Base-by-base conservation (phyloP, 1,140 invertebrate species). In the Parasteatoda tepidariorum region DNA sequence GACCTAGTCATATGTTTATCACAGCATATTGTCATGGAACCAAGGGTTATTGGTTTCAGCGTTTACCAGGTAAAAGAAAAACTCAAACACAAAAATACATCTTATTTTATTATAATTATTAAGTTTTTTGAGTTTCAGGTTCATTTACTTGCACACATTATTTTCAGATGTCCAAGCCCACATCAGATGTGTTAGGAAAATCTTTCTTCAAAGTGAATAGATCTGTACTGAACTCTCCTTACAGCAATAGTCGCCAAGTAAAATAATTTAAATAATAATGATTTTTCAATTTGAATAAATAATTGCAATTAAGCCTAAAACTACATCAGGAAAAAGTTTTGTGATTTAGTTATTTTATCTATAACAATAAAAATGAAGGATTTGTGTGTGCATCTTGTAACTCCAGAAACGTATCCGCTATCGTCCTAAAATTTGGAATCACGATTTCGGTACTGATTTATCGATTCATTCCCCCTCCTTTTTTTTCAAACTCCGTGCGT, bases 11-110 rank as follows among this genome's bases (percentile, higher is more conserved):
- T 97, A 38, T 96, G 95, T 0, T 89, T 97, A 7, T 95, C 96
- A 89, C 96, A 97, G 87, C 95, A 97, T 88, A 95, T 94, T 34
- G 94, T 96, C 61, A 94, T 96, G 91, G 95, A 97, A 88, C 95
- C 95, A 6, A 96, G 97, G 90, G 92, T 97, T 0, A 95, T 97
- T 85, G 96, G 96, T n/a, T 97, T 97, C 88, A 96, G 95, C 55
- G 93, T 95, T 18, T 97, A 97, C 88, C 93, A 93, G 59, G 90
- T 95, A 70, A 26, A 2, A 3, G 11, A 31, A 30, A 30, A 31
- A 30, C 26, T 48, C 2, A 6, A 13, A 2, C 30, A 73, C 0
- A 5, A 15, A 24, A 54, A 28, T 1, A 28, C 11, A 41, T 41
- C 66, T 24, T 13, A 2, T 13, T 5, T 26, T 15, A 15, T 24